Base-by-base conservation (phyloP, 1,140 invertebrate species). In the Trichogramma pretiosum region DNA sequence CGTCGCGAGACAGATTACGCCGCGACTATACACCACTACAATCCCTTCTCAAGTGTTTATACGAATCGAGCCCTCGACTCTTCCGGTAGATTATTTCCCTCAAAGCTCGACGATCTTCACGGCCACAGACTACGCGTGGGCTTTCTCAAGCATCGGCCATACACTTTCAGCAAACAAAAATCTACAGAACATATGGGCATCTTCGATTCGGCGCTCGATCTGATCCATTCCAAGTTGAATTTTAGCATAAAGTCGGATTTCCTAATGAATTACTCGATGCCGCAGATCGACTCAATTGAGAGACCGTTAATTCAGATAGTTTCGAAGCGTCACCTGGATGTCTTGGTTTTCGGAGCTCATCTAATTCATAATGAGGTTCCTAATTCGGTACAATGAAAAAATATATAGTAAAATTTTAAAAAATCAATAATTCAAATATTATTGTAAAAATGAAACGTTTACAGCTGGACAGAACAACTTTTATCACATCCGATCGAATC, bases 401-500 rank as follows among this genome's bases (percentile, higher is more conserved):
- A n/a, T n/a, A n/a, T n/a, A n/a, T n/a, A n/a, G n/a, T n/a, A n/a
- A n/a, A n/a, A n/a, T n/a, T n/a, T n/a, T n/a, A n/a, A n/a, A n/a
- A n/a, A n/a, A n/a, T n/a, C n/a, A n/a, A n/a, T n/a, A n/a, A n/a
- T n/a, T n/a, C n/a, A n/a, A n/a, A n/a, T n/a, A n/a, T n/a, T n/a
- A n/a, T n/a, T n/a, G n/a, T 5, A 35, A 14, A 35, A 17, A 17
- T 14, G 4, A n/a, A 17, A 11, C 34, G 9, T 9, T 18, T 17
- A 22, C 17, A 48, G 38, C n/a, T 48, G 14, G 46, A 48, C 37
- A 18, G 46, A n/a, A 48, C 46, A 9, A 18, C 36, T 2, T 48
- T 18, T 14, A 1, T 35, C 5, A 18, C 11, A 3, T 3, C 35
- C 2, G 46, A 48, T 11, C 2, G 26, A 7, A 17, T 11, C 17